These are phyloP conservation scores for Phenganax stokvisi DNA, from an alignment of 92 coral and sea anemone species.

Conservation along the genomic window DNA sequence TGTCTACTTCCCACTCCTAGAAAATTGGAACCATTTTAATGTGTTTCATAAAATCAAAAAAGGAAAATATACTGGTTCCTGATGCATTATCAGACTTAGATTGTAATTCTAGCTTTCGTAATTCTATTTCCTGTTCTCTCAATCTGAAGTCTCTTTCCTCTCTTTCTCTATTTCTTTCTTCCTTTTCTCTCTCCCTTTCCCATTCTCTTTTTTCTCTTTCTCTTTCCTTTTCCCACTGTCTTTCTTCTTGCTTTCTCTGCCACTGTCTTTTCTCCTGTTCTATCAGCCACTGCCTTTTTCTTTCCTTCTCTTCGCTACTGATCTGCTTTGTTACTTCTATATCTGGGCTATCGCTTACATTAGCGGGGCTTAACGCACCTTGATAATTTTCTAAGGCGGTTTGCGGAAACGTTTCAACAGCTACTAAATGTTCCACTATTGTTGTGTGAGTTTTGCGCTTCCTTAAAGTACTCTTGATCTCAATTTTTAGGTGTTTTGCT, in stretches of 20 bases:
- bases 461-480: neutral
- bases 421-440: neutral
- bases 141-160: too few relatives aligned
- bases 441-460: neutral
- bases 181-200: too few relatives aligned
- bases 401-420: neutral
- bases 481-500: slow-evolving; percentile 12
- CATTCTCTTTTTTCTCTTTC: neutral
- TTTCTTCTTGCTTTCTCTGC: neutral
- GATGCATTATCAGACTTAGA: slow-evolving; percentile 12
- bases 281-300: slow-evolving; percentile 7
- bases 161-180: too few relatives aligned
- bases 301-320: neutral
- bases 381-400: neutral
- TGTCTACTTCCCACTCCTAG: slow-evolving; percentile 45
- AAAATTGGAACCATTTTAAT: slow-evolving; percentile 51
- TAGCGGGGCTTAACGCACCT: neutral
- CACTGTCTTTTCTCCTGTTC: neutral
- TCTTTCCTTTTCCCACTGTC: neutral
- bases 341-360: too few relatives aligned
- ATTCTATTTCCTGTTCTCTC: neutral
- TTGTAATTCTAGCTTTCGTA: slow-evolving; percentile 10
- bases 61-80: slow-evolving; percentile 1
- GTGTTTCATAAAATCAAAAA: slow-evolving; percentile 39
- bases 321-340: neutral